Percentiles rank a stretch among this genome's conserved stretches.
Conservation (phyloP, 2,797 vertebrate genomes). For the Cyclura pinguis region DNA sequence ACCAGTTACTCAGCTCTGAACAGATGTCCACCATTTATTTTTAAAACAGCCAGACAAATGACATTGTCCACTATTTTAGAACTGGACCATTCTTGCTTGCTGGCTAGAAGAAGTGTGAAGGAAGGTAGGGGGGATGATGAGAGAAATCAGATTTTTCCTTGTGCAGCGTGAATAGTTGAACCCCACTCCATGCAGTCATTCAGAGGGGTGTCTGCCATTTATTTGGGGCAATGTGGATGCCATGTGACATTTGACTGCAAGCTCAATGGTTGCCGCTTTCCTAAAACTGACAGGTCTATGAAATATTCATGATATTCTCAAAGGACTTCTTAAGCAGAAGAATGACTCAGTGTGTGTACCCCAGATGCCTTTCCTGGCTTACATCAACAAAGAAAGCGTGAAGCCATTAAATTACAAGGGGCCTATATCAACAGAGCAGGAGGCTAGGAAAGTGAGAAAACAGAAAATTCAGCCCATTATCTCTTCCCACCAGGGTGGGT, state of each 20-base stretch:
- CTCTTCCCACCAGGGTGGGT: background rate
- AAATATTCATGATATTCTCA: constrained; percentile 79
- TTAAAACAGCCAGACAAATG: background rate
- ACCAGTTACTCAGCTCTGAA: constrained; percentile 29
- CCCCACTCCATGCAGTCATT: constrained; percentile 11
- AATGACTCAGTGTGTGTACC: constrained; percentile 65
- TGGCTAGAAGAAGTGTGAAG: fast-evolving
- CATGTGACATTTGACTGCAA: constrained; percentile 64
- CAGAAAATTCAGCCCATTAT: constrained; percentile 11
- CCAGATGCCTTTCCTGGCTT: constrained; percentile 63
- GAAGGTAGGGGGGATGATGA: fast-evolving
- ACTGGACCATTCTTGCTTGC: constrained; percentile 19
- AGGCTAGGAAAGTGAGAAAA: constrained; percentile 5
- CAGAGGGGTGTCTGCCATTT: background rate
- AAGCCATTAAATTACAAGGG: constrained; percentile 76
- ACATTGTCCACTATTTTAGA: constrained; percentile 23
- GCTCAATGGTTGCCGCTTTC: constrained; percentile 69
- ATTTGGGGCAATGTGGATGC: constrained; percentile 34
- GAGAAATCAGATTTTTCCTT: background rate
- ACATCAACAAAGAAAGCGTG: constrained; percentile 56
- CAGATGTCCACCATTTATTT: constrained; percentile 48
- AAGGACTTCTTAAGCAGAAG: constrained; percentile 71
- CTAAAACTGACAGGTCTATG: constrained; percentile 58
- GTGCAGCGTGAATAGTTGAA: background rate
- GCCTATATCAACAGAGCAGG: constrained; percentile 63